Base-by-base conservation (phyloP, 2,888 invertebrate species). In the Hirtodrosophila alboralis region DNA sequence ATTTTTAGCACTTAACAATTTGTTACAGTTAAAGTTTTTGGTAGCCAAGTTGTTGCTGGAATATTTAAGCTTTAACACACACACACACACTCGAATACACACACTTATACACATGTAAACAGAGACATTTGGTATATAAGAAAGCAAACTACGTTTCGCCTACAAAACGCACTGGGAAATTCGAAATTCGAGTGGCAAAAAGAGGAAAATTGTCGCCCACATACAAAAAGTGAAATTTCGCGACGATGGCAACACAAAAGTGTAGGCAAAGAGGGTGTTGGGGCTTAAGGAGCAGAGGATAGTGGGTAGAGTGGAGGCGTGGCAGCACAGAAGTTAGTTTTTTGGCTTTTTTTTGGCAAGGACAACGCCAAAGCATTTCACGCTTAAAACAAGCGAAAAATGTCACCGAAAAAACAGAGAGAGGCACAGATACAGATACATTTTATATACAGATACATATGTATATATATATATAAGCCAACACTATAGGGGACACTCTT, bases 181-280 rank as follows among this genome's bases (percentile, higher is more conserved):
- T n/a, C n/a, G n/a, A 80, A 77, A 86, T 86, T 81, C 66, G 78
- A 78, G 64, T 60, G 43, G 79, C 37, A 67, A 62, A 53, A 36
- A 64, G 36, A 51, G 51, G 30, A 53, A 60, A 62, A 69, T 38
- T 31, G 52, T 58, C 62, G 40, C 71, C 70, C 70, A 70, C 74
- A 75, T 44, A 44, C 76, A 84, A 78, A 85, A 79, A 78, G 86
- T 84, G 86, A 78, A 84, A 86, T 53, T 71, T 84, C 75, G 80
- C 75, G 76, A 79, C 68, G 72, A 61, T 49, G 79, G 75, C 49
- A 47, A 33, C 30, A 74, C 75, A 74, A 80, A 56, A 58, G n/a
- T n/a, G n/a, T n/a, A 31, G 57, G 27, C 75, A 77, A 70, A 61
- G 12, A 12, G 40, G 54, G 41, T n/a, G 33, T 16, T 28, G 14